These are phyloP conservation scores for Drosophila eohydei DNA, from an alignment of 2,888 invertebrate species.

Conservation along the genomic window DNA sequence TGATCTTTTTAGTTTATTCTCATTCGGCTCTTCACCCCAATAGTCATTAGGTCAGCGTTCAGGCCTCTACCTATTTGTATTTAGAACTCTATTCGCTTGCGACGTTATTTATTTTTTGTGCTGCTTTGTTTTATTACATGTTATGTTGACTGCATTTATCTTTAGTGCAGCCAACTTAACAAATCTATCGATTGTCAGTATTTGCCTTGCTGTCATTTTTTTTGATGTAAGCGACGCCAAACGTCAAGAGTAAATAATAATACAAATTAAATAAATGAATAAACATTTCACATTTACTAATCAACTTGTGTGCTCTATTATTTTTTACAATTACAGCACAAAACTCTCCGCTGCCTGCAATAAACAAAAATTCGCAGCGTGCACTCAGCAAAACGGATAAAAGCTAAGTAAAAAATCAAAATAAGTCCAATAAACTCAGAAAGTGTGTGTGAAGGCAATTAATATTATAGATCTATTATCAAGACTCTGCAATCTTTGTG, in stretches of 20 bases:
- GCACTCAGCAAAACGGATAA: conserved; percentile 12
- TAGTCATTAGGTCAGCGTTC: conserved; percentile 14
- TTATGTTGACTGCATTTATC: conserved; percentile 1
- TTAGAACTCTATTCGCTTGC: conserved; percentile 15
- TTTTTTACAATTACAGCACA: conserved; percentile 36
- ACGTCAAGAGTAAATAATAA: neutral
- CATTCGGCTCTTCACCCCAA: conserved; percentile 15
- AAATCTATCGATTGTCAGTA: conserved; percentile 7
- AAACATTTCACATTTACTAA: conserved; percentile 8
- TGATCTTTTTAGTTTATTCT: conserved; percentile 40
- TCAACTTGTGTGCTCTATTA: conserved; percentile 7
- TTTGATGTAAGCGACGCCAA: neutral
- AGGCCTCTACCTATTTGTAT: conserved; percentile 15
- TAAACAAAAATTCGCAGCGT: conserved; percentile 21
- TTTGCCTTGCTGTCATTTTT: neutral
- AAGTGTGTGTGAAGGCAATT: neutral
- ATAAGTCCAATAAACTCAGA: neutral
- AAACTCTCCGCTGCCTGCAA: conserved; percentile 27
- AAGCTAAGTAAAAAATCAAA: neutral
- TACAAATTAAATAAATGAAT: neutral
- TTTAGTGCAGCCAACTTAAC: conserved; percentile 15
- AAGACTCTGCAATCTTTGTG: conserved; percentile 7
- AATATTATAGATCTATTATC: neutral
- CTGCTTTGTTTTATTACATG: neutral
- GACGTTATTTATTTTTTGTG: neutral